phyloP scores from a whole-genome alignment of 2,797 vertebrate species.

The Anableps anableps region DNA sequence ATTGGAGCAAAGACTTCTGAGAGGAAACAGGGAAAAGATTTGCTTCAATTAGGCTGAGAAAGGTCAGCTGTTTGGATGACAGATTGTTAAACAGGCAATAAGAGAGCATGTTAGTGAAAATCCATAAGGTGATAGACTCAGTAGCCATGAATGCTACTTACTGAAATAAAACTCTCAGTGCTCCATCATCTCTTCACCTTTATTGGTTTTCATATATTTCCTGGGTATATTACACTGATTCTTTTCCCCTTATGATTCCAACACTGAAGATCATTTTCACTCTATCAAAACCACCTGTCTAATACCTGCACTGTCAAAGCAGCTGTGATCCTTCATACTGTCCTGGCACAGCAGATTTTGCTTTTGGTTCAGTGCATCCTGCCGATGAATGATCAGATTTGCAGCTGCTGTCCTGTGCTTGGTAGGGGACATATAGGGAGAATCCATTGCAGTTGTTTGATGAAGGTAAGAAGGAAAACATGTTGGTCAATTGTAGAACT shows the following conservation, averaged over 20 bases:
- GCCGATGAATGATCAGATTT: neutral
- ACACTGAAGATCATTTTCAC: neutral
- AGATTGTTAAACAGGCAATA: slow-evolving; percentile 49
- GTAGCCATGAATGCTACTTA: slow-evolving; percentile 29
- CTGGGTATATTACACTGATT: slow-evolving; percentile 18
- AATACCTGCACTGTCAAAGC: neutral
- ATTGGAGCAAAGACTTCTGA: slow-evolving; percentile 17
- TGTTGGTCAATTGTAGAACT: neutral
- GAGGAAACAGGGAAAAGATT: slow-evolving; percentile 38
- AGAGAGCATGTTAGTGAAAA: slow-evolving; percentile 48
- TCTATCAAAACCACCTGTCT: neutral
- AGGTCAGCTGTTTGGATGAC: slow-evolving; percentile 62
- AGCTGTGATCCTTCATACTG: neutral
- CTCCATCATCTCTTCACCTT: neutral
- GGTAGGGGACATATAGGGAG: neutral
- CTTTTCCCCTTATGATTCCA: neutral
- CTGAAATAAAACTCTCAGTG: slow-evolving; percentile 1
- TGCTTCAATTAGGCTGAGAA: slow-evolving; percentile 49
- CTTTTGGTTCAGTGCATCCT: neutral
- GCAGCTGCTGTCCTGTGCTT: neutral
- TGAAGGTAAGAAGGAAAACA: neutral
- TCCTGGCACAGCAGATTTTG: neutral
- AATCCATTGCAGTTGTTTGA: neutral
- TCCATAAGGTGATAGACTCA: slow-evolving; percentile 35
- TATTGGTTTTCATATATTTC: neutral